A percentile compares a stretch with the other conserved stretches of the same genome.
Evolutionary conservation across 2,888 invertebrate species (phyloP).

Genomic region (Parnassius mnemosyne): DNA sequence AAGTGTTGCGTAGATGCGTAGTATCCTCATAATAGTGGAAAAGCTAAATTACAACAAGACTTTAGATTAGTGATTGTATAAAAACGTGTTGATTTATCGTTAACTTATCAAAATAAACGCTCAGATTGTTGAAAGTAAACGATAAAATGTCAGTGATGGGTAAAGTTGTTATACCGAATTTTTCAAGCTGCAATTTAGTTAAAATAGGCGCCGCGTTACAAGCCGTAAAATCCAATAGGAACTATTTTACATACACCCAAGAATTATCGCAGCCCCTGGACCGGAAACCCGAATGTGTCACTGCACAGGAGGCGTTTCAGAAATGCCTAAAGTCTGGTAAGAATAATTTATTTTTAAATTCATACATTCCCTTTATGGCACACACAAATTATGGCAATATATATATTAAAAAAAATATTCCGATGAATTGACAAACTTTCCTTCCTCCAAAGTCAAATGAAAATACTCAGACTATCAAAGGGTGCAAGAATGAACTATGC

Average conservation of each 20-base stretch:
- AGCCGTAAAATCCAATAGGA: constrained; percentile 67
- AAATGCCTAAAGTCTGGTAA: constrained; percentile 89
- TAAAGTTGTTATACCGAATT: constrained; percentile 57
- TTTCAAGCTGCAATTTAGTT: constrained; percentile 56
- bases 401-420: too few species aligned
- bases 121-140: background rate
- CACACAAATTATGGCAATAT: too few species aligned
- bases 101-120: background rate
- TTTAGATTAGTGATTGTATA: too few species aligned
- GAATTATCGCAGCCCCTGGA: constrained; percentile 90
- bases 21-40: too few species aligned
- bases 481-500: too few species aligned
- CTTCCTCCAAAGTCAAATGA: too few species aligned
- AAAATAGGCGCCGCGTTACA: constrained; percentile 57
- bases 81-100: too few species aligned
- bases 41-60: too few species aligned
- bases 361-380: too few species aligned
- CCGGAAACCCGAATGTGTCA: constrained; percentile 85
- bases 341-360: constrained; percentile 28
- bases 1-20: too few species aligned
- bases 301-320: constrained; percentile 88
- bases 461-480: too few species aligned
- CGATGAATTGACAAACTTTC: too few species aligned
- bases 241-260: constrained; percentile 88
- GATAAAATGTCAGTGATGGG: constrained; percentile 61